Evolutionary conservation across 1,140 invertebrate species (phyloP).

Genomic region (Leucophenga varia): DNA sequence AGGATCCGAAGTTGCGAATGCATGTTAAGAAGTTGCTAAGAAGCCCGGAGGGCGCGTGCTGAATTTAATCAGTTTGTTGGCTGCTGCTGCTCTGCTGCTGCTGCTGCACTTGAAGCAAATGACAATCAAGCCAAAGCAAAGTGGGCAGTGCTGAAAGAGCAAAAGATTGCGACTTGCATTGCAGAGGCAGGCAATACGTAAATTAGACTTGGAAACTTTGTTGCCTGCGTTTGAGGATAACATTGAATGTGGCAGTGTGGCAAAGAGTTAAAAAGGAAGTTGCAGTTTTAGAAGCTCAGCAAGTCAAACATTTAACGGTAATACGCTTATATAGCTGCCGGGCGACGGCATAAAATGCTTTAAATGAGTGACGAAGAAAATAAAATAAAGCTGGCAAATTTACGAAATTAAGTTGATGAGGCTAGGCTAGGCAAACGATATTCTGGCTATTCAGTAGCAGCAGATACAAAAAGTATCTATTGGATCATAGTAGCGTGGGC

Average conservation of each 20-base stretch:
- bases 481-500: no score
- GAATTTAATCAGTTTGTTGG: conserved; percentile 54
- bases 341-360: conserved; percentile 45
- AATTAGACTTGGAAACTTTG: conserved; percentile 39
- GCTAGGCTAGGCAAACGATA: conserved; percentile 11
- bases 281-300: no score
- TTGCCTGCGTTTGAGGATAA: no score
- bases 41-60: conserved; percentile 53
- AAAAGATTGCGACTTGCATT: no score
- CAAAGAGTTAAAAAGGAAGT: conserved; percentile 14
- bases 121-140: no score
- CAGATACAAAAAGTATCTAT: no score
- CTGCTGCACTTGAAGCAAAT: no score
- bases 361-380: conserved; percentile 41
- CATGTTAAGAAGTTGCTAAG: conserved; percentile 38
- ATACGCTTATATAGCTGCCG: conserved; percentile 52
- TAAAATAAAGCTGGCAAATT: conserved; percentile 17
- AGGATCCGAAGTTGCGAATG: conserved; percentile 33
- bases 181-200: conserved; percentile 29
- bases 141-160: no score
- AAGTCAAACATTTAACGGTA: conserved; percentile 44
- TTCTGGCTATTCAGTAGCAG: no score
- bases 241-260: neutral
- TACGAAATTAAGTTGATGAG: conserved; percentile 50
- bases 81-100: conserved; percentile 19